These are phyloP conservation scores for Myripristis murdjan DNA, from an alignment of 2,797 vertebrate species.

Conservation along the genomic window DNA sequence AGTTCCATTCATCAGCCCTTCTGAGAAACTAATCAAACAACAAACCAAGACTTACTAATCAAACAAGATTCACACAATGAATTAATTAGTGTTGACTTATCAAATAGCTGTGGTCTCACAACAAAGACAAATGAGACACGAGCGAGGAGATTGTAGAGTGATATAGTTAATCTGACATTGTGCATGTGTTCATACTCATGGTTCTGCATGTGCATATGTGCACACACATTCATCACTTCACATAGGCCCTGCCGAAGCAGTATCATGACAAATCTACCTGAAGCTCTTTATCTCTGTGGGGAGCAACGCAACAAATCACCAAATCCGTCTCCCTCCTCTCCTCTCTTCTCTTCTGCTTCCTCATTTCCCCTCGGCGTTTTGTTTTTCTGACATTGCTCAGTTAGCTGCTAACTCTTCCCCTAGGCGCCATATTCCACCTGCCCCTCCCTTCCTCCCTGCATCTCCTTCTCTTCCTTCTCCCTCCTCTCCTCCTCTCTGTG, in stretches of 20 bases:
- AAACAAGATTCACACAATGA: not conserved
- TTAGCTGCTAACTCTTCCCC: slow-evolving; percentile 63
- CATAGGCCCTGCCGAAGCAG: slow-evolving; percentile 37
- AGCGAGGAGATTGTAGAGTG: not conserved
- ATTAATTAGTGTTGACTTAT: not conserved
- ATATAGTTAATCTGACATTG: slow-evolving; percentile 15
- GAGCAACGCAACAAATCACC: slow-evolving; percentile 53
- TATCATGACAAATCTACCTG: slow-evolving; percentile 58
- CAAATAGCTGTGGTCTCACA: too few relatives aligned
- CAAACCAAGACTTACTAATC: not conserved
- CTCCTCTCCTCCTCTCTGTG: slow-evolving; percentile 24
- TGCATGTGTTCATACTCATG: not conserved
- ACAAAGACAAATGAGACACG: not conserved
- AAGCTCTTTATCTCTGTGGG: slow-evolving; percentile 48
- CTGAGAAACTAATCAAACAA: not conserved
- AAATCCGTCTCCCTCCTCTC: slow-evolving; percentile 40
- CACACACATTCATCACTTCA: slow-evolving; percentile 4
- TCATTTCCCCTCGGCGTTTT: slow-evolving; percentile 69
- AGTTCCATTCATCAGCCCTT: not conserved
- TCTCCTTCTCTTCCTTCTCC: slow-evolving; percentile 21
- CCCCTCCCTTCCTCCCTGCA: slow-evolving; percentile 1
- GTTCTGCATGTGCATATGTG: not conserved
- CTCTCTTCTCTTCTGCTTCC: slow-evolving; percentile 27
- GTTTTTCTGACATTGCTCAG: slow-evolving; percentile 67
- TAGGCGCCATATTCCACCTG: slow-evolving; percentile 23